phyloP scores from a whole-genome alignment of 1,140 invertebrate genomes.

The Steinernema feltiae region DNA sequence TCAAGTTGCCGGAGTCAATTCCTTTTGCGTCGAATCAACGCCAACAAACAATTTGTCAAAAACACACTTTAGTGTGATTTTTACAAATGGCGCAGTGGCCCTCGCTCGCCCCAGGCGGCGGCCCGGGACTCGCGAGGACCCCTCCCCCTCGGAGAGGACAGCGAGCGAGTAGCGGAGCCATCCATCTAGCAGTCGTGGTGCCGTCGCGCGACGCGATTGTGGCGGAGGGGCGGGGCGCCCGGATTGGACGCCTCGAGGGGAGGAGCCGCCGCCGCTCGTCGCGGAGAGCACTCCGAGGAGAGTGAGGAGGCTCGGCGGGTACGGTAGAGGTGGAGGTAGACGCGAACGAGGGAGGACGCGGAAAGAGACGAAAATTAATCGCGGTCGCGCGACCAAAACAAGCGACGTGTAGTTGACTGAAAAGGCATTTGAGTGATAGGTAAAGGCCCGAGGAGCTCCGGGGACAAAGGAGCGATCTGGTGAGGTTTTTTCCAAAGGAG shows the following conservation, averaged over 20 bases:
- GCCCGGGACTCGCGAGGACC: background rate
- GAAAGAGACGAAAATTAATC: background rate
- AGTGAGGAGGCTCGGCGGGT: background rate
- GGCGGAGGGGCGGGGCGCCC: background rate
- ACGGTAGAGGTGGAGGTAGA: background rate
- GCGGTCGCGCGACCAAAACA: background rate
- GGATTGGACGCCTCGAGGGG: background rate
- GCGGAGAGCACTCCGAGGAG: background rate
- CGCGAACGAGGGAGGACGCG: background rate
- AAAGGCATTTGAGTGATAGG: background rate
- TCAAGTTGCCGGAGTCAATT: background rate
- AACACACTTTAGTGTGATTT: slow-evolving; percentile 10
- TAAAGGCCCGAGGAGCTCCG: background rate
- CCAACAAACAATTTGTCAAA: background rate
- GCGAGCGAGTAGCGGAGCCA: background rate
- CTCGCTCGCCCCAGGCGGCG: background rate
- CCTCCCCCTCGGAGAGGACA: background rate
- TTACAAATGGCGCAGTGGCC: slow-evolving; percentile 5
- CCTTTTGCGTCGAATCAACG: background rate
- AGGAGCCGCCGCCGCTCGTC: too few species aligned
- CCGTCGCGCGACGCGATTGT: background rate
- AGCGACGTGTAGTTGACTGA: background rate
- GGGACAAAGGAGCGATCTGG: background rate
- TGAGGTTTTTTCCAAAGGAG: background rate
- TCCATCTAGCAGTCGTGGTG: background rate